Conservation (phyloP, 2,888 invertebrate species). For the Limenitis camilla region DNA sequence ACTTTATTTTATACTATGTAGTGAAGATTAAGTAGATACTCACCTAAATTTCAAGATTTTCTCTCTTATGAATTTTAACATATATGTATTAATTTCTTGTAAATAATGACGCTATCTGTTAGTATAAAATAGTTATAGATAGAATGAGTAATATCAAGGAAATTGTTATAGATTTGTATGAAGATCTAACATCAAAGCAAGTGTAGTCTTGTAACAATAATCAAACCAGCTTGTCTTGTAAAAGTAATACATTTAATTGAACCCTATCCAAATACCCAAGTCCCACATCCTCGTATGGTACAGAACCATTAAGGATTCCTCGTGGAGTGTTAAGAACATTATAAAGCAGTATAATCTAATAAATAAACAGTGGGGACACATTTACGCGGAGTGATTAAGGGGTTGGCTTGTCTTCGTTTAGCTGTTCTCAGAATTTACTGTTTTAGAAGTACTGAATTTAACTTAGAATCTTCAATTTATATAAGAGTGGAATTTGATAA, state of each 20-base stretch:
- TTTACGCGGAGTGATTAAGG: constrained; percentile 29
- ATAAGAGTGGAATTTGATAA: no score
- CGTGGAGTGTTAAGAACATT: constrained; percentile 41
- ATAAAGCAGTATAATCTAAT: constrained; percentile 40
- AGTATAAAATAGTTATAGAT: no score
- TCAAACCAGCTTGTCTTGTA: background rate
- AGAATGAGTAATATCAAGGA: no score
- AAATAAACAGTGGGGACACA: constrained; percentile 39
- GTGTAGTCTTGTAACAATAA: constrained; percentile 18
- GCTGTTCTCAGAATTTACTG: constrained; percentile 1
- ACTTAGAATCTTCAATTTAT: no score
- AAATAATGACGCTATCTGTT: no score
- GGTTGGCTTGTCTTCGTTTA: constrained; percentile 23
- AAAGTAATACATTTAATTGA: constrained; percentile 14
- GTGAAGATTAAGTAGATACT: no score
- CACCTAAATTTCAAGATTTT: no score
- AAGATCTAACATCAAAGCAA: constrained; percentile 35
- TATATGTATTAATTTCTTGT: no score
- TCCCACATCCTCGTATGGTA: constrained; percentile 30
- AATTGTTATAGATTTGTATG: background rate
- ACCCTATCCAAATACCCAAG: constrained; percentile 28
- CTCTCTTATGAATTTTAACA: no score
- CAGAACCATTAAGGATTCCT: constrained; percentile 41
- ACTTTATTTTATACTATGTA: no score
- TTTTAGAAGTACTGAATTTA: constrained; percentile 4